These are phyloP conservation scores for Ciconia maguari DNA, from an alignment of 2,113 vertebrate genomes.

Conservation along the genomic window DNA sequence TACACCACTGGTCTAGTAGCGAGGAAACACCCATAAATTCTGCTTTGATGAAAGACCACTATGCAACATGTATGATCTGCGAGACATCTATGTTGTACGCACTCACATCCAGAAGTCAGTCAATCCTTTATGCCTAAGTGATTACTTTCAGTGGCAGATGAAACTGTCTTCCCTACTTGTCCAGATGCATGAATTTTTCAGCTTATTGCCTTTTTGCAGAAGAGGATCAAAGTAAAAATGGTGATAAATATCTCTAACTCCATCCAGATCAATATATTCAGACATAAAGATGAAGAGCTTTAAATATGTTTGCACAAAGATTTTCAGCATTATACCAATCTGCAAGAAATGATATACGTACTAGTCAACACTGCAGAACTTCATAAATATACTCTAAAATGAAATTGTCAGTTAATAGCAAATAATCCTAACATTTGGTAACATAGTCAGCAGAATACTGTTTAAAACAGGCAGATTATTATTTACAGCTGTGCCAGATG, in stretches of 20 bases:
- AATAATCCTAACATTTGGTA: conserved; percentile 16
- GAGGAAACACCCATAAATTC: not conserved
- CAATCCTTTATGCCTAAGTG: not conserved
- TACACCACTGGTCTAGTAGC: not conserved
- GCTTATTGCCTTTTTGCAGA: not conserved
- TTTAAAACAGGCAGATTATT: not conserved
- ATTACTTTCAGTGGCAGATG: not conserved
- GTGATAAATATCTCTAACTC: conserved; percentile 12
- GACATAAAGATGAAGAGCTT: not conserved
- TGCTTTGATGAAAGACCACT: not conserved
- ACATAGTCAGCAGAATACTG: not conserved
- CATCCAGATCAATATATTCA: not conserved
- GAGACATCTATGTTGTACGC: not conserved
- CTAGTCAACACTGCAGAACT: not conserved
- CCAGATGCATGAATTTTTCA: not conserved
- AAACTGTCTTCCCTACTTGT: not conserved
- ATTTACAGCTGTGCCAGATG: conserved; percentile 34
- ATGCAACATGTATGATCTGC: not conserved
- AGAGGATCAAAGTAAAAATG: not conserved
- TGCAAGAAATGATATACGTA: not conserved
- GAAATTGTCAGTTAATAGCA: not conserved
- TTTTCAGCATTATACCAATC: not conserved
- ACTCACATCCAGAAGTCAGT: not conserved
- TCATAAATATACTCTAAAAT: not conserved
- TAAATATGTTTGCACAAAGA: conserved; percentile 13